phyloP scores from a whole-genome alignment of 2,888 invertebrate genomes.

The Xylota segnis region DNA sequence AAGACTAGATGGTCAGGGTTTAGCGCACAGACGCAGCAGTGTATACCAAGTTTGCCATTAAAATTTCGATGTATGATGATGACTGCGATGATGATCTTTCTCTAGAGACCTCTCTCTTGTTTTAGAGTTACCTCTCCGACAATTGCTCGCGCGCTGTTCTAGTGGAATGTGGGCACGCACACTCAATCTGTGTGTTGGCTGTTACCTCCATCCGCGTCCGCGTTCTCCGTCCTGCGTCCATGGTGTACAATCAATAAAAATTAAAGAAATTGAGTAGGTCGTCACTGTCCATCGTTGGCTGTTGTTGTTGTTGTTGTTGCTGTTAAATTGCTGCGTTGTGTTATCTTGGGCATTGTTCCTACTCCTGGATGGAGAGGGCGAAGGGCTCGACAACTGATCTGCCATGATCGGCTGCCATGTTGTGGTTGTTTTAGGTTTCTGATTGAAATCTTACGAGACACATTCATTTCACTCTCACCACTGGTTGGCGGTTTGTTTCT shows the following conservation, averaged over 20 bases:
- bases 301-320: neutral
- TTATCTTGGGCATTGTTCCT: constrained; percentile 61
- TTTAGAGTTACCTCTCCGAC: constrained; percentile 31
- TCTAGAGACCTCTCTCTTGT: constrained; percentile 68
- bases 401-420: constrained; percentile 64
- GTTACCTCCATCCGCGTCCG: constrained; percentile 24
- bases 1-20: constrained; percentile 46
- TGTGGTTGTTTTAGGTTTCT: constrained; percentile 55
- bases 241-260: constrained; percentile 75
- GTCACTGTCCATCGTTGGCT: constrained; percentile 62
- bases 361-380: constrained; percentile 1
- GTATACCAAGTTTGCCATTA: constrained; percentile 68
- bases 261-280: constrained; percentile 76
- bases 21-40: constrained; percentile 17
- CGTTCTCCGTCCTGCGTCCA: no score
- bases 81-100: constrained; percentile 75
- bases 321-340: constrained; percentile 26
- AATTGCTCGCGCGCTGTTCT: constrained; percentile 46
- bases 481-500: constrained; percentile 39
- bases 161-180: constrained; percentile 75
- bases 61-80: constrained; percentile 75
- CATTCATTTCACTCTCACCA: constrained; percentile 69
- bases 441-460: constrained; percentile 74
- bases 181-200: constrained; percentile 29
- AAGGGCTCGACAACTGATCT: constrained; percentile 48